Base-by-base conservation (phyloP, 2,113 vertebrate genomes). In the Hippopotamus amphibius region DNA sequence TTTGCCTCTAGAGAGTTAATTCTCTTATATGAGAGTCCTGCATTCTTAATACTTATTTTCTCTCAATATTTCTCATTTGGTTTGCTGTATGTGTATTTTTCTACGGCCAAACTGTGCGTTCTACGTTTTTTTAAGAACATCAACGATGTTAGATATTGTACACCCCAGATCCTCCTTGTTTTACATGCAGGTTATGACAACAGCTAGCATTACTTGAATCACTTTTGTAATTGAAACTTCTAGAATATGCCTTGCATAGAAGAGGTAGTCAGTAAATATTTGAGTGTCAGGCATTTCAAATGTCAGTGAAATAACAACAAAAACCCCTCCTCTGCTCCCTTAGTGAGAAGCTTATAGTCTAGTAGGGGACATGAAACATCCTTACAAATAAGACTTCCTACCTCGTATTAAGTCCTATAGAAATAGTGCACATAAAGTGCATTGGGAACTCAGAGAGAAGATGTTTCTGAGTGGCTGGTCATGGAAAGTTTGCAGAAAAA, bases 11-110 rank as follows among this genome's bases (percentile, higher is more conserved):
- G 2, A 63, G 68, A 94, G 87, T 88, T 79, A 79, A 57, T 81
- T 83, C 4, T 90, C 48, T 93, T 53, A 30, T 37, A 0, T 59
- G 87, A 74, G 1, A 55, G 81, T 89, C 69, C 12, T 95, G 8
- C 37, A 93, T 81, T 33, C 43, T 89, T 84, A 57, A 69, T 57
- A 55, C 66, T 92, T 95, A 83, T 93, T 94, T 93, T 85, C 24
- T 43, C 2, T 81, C 48, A 80, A 15, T 59, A 88, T 74, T 95
- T 84, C 5, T 65, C 50, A 0, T 41, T 90, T 71, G 53, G 7
- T 82, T 95, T 57, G 5, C 15, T 88, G 21, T 76, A 48, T 21
- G 17, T 65, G 1, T 33, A 14, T 72, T 76, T 93, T 80, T 80
- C 26, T 76, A 59, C 9, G 76, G 24, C 16, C 76, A 14, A 53